These are phyloP conservation scores for Maccullochella peelii DNA, from an alignment of 2,113 vertebrate genomes.

Conservation along the genomic window DNA sequence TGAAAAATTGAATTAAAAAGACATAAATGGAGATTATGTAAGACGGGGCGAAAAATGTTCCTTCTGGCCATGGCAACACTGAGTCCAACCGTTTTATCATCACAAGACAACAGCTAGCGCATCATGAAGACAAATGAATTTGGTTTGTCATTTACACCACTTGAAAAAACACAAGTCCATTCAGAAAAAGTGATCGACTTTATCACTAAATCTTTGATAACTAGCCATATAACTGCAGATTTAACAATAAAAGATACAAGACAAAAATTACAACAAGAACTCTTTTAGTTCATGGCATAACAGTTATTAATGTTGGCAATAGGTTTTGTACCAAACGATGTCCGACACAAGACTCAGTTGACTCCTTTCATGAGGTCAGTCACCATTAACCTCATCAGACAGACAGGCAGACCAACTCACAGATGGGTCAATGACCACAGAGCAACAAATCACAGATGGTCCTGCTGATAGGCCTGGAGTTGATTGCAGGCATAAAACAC, in stretches of 20 bases:
- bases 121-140: constrained; percentile 9
- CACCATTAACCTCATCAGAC: constrained; percentile 65
- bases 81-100: constrained; percentile 34
- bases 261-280: background rate
- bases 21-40: constrained; percentile 25
- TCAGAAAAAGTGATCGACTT: constrained; percentile 17
- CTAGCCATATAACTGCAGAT: background rate
- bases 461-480: constrained; percentile 35
- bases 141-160: constrained; percentile 3
- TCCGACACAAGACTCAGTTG: constrained; percentile 45
- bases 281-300: background rate
- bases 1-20: constrained; percentile 29
- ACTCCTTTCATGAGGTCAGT: constrained; percentile 58
- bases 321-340: constrained; percentile 3
- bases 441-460: constrained; percentile 67
- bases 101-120: constrained; percentile 27
- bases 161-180: background rate
- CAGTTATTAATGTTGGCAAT: background rate
- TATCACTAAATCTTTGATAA: constrained; percentile 1
- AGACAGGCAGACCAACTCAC: constrained; percentile 55
- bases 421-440: constrained; percentile 61
- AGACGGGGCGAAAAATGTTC: constrained; percentile 30
- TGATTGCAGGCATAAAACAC: constrained; percentile 26
- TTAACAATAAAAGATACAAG: background rate
- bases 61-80: constrained; percentile 41